Evolutionary conservation across 1,140 invertebrate species (phyloP).

Genomic region (Sarcophaga peregrina): DNA sequence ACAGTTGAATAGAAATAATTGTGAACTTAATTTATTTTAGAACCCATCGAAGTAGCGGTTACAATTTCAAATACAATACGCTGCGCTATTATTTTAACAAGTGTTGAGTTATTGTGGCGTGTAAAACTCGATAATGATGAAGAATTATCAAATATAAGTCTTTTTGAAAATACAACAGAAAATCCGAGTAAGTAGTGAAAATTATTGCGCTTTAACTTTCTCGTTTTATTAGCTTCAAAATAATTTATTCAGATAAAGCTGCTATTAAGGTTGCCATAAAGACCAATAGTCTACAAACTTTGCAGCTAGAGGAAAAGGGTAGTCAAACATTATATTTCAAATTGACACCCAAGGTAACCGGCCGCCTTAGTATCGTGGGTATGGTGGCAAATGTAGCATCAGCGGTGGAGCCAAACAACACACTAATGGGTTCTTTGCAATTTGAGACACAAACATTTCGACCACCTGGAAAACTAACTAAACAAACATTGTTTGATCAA

Average conservation of each 20-base stretch:
- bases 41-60: constrained; percentile 83
- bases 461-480: constrained; percentile 66
- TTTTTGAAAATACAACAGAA: constrained; percentile 61
- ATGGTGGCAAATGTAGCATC: constrained; percentile 64
- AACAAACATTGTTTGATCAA: constrained; percentile 69
- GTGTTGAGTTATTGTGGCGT: constrained; percentile 84
- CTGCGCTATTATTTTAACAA: constrained; percentile 76
- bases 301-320: constrained; percentile 63
- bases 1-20: neutral
- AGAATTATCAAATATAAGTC: constrained; percentile 60
- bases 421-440: constrained; percentile 73
- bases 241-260: constrained; percentile 47
- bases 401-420: constrained; percentile 62
- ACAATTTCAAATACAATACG: constrained; percentile 84
- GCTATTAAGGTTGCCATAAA: constrained; percentile 59
- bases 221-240: neutral
- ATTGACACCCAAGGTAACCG: constrained; percentile 67
- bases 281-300: constrained; percentile 67
- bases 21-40: constrained; percentile 68
- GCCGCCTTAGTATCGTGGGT: constrained; percentile 66
- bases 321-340: constrained; percentile 65
- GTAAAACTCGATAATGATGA: constrained; percentile 70
- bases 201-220: neutral
- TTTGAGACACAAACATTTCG: constrained; percentile 69
- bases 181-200: constrained; percentile 48